These are phyloP conservation scores for Columba janthina DNA, from an alignment of 2,113 vertebrate species.

Conservation along the genomic window DNA sequence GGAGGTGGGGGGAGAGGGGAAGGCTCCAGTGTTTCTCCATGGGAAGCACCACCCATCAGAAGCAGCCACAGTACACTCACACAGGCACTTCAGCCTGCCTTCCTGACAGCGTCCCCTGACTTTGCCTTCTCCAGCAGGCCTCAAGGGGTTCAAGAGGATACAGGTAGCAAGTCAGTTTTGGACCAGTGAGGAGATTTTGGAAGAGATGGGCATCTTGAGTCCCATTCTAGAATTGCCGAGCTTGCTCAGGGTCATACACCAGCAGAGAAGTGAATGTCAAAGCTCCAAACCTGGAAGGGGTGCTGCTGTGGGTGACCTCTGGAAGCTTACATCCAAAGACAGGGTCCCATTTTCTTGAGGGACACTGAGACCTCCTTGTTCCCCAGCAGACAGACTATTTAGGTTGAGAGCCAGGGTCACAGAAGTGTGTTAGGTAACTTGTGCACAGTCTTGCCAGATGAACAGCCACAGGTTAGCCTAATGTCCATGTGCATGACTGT, in stretches of 20 bases:
- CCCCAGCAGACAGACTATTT: background rate
- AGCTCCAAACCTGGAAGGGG: background rate
- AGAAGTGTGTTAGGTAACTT: background rate
- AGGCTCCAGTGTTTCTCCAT: accelerated
- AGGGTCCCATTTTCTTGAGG: background rate
- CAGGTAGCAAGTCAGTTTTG: background rate
- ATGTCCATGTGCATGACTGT: background rate
- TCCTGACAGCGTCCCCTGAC: background rate
- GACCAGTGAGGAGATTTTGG: background rate
- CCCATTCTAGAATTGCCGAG: background rate
- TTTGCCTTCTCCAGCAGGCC: background rate
- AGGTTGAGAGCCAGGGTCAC: background rate
- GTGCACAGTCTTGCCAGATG: background rate
- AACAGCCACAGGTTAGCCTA: background rate
- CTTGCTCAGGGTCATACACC: background rate
- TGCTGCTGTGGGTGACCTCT: background rate
- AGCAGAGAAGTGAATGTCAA: background rate
- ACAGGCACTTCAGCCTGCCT: background rate
- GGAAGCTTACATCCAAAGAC: background rate
- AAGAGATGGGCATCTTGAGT: background rate
- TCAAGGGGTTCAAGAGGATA: background rate
- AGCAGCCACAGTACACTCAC: background rate
- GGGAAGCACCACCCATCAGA: background rate
- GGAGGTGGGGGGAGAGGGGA: no score
- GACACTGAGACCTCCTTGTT: background rate